These are phyloP conservation scores for Ptychodera flava DNA, from an alignment of 35 echinoderm and acorn worm genomes.

Conservation along the genomic window DNA sequence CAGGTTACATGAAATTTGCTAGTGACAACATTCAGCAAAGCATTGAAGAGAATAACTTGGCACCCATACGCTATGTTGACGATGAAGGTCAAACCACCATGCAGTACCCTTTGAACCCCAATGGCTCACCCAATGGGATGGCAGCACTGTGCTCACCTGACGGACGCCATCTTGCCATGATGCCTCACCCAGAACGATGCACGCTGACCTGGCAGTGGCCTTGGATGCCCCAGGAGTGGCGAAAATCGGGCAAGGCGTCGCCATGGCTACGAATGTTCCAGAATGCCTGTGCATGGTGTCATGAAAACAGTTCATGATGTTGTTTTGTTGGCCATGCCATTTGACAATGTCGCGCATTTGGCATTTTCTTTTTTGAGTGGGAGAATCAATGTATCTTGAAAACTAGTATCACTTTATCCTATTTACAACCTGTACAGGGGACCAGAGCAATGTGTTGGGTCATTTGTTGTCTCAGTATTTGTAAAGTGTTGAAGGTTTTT, in stretches of 20 bases:
- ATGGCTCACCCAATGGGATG: conserved; percentile 87
- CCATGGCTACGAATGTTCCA: conserved; percentile 97
- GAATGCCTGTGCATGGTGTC: conserved; percentile 88
- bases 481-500: too few relatives aligned
- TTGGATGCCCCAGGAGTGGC: conserved; percentile 89
- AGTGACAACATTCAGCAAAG: conserved; percentile 35
- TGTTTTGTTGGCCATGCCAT: conserved; percentile 25
- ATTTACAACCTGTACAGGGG: too few relatives aligned
- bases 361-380: too few relatives aligned
- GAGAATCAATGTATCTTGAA: too few relatives aligned
- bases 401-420: too few relatives aligned
- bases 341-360: too few relatives aligned
- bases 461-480: too few relatives aligned
- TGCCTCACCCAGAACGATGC: conserved; percentile 92
- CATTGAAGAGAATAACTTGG: conserved; percentile 28
- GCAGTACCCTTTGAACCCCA: conserved; percentile 92
- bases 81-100: conserved; percentile 69
- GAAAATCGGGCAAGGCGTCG: conserved; percentile 51
- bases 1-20: conserved; percentile 92
- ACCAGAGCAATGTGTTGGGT: too few relatives aligned
- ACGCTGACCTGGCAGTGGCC: conserved; percentile 93
- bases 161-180: conserved; percentile 87
- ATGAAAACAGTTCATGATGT: conserved; percentile 37
- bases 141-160: conserved; percentile 86
- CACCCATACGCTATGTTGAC: conserved; percentile 66